Evolutionary conservation across 2,113 vertebrate species (phyloP), one percentile per base, ranked within the genome.

Genomic region (Dendrocopos noguchii): DNA sequence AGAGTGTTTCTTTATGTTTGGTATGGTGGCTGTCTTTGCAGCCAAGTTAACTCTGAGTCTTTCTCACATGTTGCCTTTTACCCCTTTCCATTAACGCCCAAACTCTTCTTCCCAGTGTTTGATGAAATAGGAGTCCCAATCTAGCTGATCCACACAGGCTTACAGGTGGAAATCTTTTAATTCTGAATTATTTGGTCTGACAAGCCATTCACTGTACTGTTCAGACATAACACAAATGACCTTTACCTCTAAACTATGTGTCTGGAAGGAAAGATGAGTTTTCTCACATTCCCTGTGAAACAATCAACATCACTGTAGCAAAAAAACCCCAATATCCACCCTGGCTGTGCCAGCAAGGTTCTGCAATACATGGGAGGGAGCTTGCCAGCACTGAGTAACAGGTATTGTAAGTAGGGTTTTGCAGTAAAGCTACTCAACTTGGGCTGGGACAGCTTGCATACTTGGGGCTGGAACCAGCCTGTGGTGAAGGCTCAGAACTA

Each of bases 251-350:
- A 34, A 81, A 80, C 36, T 46, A 0, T 34, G 15, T 76, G 20
- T 89, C 84, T 92, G 76, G 65, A 87, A 92, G 79, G 64, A 64
- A 17, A 70, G 52, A 77, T 67, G 89, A 85, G 39, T 90, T 90
- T 87, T 86, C n/a, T 80, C 87, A 68, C 72, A 63, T 65, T 80
- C 71, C 36, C 77, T 59, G 9, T 63, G 76, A 89, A 87, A 88
- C n/a, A 88, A 66, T 81, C 47, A 64, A 31, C 8, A 18, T 72
- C 70, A 34, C 52, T 57, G 11, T n/a, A 66, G 33, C 11, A 33
- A 78, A 93, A 77, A 64, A 33, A 14, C 2, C 1, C 12, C 8
- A 6, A 10, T 34, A 10, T 44, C 11, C 31, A 71, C 64, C n/a
- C 81, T 67, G 36, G 17, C 34, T 89, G 33, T 89, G 60, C 75